Percentiles rank a stretch among this genome's conserved stretches.
Conservation (phyloP, 2,797 vertebrate genomes). For the Peromyscus aztecus region DNA sequence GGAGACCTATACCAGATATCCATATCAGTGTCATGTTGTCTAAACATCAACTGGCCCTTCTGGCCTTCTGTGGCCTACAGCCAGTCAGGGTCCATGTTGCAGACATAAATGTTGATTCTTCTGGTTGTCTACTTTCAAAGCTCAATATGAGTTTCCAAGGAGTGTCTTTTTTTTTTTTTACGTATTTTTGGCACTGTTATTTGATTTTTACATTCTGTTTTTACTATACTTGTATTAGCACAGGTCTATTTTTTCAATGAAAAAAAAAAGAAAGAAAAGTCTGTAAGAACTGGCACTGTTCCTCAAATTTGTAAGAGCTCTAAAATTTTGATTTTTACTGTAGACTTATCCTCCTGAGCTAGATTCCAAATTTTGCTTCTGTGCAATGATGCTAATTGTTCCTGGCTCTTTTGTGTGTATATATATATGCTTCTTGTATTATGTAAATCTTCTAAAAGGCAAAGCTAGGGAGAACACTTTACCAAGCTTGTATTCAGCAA, state of each 20-base stretch:
- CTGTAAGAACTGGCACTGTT: not conserved
- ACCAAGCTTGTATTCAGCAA: not conserved
- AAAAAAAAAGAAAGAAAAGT: not conserved
- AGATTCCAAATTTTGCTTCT: not conserved
- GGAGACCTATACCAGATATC: not conserved
- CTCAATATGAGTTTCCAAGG: not conserved
- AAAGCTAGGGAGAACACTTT: not conserved
- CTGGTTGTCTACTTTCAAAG: conserved; percentile 38
- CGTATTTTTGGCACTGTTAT: conserved; percentile 52
- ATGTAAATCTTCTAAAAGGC: not conserved
- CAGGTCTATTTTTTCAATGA: not conserved
- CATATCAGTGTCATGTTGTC: not conserved
- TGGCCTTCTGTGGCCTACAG: not conserved
- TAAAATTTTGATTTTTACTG: not conserved
- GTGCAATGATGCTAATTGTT: not conserved
- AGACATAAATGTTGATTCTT: conserved; percentile 16
- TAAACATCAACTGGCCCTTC: not conserved
- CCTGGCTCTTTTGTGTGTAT: not conserved
- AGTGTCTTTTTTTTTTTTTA: conserved; percentile 26
- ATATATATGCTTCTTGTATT: not conserved
- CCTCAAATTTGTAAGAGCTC: not conserved
- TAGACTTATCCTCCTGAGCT: not conserved
- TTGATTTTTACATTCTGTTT: not conserved
- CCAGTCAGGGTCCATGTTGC: not conserved
- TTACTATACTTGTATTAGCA: not conserved